phyloP scores from a whole-genome alignment of 2,888 invertebrate species.

The Hyposoter dolosus region DNA sequence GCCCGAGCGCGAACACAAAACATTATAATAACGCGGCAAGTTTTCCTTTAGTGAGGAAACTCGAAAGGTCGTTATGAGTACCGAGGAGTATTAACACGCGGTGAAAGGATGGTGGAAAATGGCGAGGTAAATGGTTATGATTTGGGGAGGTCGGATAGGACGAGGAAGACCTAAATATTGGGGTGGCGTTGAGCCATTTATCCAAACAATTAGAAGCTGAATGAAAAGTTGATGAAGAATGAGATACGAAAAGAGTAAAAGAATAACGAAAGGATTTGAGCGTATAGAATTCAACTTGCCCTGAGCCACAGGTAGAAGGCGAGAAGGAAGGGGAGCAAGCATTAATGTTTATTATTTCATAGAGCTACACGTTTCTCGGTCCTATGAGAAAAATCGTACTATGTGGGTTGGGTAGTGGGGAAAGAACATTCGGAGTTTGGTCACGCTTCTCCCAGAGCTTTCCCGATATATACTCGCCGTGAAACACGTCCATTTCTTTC shows the following conservation, averaged over 20 bases:
- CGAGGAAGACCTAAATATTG: background rate
- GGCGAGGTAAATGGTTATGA: background rate
- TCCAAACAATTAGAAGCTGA: conserved; percentile 31
- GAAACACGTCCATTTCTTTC: conserved; percentile 20
- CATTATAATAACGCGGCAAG: conserved; percentile 46
- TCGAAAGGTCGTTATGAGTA: conserved; percentile 12
- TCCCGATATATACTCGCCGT: conserved; percentile 34
- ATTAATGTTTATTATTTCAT: conserved; percentile 68
- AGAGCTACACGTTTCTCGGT: conserved; percentile 2
- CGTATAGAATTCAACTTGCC: conserved; percentile 22
- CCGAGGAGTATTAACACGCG: conserved; percentile 27
- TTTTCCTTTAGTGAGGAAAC: conserved; percentile 36
- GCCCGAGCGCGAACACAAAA: conserved; percentile 46
- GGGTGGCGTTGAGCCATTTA: conserved; percentile 10
- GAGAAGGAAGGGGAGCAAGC: conserved; percentile 20
- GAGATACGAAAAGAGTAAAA: background rate
- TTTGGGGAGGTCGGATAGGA: background rate
- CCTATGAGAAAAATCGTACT: background rate
- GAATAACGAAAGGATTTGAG: conserved; percentile 14
- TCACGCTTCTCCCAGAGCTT: conserved; percentile 61
- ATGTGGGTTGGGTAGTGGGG: background rate
- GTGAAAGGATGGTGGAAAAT: conserved; percentile 20
- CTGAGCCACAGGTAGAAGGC: background rate
- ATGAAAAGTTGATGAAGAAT: conserved; percentile 28
- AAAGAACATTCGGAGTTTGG: conserved; percentile 61